phyloP scores from a whole-genome alignment of 2,113 vertebrate species.

The Rhinogobius similis region DNA sequence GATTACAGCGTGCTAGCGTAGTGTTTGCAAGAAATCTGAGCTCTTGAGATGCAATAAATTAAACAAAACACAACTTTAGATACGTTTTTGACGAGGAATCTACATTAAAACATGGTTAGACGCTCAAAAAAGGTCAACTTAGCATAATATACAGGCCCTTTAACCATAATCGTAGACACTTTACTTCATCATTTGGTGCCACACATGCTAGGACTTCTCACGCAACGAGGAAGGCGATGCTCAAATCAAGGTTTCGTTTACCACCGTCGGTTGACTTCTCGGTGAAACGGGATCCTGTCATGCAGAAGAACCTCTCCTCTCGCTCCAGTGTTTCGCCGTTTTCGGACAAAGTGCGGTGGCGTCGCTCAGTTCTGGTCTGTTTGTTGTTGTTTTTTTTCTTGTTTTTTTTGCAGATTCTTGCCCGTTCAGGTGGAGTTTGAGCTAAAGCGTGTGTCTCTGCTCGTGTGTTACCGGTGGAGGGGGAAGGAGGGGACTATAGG shows the following conservation, averaged over 20 bases:
- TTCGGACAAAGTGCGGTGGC: slow-evolving; percentile 8
- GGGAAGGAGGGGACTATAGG: slow-evolving; percentile 76
- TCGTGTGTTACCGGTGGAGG: slow-evolving; percentile 50
- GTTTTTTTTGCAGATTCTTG: slow-evolving; percentile 34
- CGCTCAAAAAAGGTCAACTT: background rate
- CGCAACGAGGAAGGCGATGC: slow-evolving; percentile 35
- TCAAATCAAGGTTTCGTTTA: slow-evolving; percentile 69
- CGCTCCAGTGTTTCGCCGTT: slow-evolving; percentile 12
- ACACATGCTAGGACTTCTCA: slow-evolving; percentile 52
- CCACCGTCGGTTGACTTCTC: slow-evolving; percentile 21
- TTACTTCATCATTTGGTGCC: slow-evolving; percentile 21
- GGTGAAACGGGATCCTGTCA: slow-evolving; percentile 66
- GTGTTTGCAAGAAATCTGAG: too few species aligned
- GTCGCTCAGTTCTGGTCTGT: slow-evolving; percentile 24
- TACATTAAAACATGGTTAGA: background rate
- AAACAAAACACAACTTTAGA: too few species aligned
- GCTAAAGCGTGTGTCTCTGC: slow-evolving; percentile 41
- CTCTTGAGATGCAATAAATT: too few species aligned
- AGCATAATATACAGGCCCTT: background rate
- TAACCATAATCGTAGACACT: too few species aligned
- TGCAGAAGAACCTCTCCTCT: slow-evolving; percentile 58
- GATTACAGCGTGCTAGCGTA: too few species aligned
- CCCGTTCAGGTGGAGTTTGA: slow-evolving; percentile 22
- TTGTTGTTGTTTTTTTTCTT: too few species aligned
- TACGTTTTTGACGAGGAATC: too few species aligned